Conservation (phyloP, 2,113 vertebrate species). For the Chauna torquata region DNA sequence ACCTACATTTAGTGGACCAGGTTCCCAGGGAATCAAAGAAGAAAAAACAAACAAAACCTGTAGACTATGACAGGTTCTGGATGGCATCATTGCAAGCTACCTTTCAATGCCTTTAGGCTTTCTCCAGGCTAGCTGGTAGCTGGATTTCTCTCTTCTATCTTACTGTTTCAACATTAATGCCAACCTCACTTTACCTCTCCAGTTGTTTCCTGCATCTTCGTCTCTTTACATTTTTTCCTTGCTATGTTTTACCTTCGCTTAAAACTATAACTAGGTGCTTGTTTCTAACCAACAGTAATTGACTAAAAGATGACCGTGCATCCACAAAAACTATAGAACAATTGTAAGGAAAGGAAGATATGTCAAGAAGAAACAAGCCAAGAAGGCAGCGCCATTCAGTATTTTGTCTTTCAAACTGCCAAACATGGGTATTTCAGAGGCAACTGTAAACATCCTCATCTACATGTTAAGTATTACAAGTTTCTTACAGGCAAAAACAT, state of each 20-base stretch:
- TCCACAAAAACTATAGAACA: neutral
- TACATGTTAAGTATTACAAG: neutral
- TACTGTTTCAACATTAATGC: neutral
- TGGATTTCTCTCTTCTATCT: neutral
- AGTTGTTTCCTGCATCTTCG: neutral
- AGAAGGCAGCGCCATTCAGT: neutral
- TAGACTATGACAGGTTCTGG: neutral
- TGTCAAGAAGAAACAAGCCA: neutral
- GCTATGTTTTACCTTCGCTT: neutral
- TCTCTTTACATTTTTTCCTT: neutral
- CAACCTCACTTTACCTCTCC: neutral
- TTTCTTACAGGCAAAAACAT: neutral
- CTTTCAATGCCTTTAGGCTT: neutral
- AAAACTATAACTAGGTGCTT: neutral
- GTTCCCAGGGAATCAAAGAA: neutral
- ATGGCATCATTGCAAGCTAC: neutral
- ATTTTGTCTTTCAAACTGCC: neutral
- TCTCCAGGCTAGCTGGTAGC: neutral
- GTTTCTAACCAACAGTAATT: neutral
- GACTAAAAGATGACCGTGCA: neutral
- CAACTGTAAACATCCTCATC: neutral
- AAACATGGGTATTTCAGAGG: neutral
- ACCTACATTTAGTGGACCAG: neutral
- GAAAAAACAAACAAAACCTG: neutral
- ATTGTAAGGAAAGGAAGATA: neutral